These are phyloP conservation scores for Pandion haliaetus DNA, from an alignment of 2,113 vertebrate genomes.

Conservation along the genomic window DNA sequence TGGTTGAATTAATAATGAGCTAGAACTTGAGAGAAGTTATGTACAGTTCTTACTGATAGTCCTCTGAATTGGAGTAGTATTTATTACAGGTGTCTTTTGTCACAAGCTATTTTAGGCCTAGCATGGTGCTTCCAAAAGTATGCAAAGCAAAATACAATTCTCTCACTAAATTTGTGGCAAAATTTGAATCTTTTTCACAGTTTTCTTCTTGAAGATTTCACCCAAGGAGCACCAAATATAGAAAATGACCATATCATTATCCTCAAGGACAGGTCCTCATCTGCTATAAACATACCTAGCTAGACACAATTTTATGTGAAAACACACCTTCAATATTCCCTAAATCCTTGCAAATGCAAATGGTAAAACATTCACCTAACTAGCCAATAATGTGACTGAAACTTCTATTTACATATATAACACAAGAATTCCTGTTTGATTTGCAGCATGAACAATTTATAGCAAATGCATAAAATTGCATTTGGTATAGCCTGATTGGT, in stretches of 20 bases:
- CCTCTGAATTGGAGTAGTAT: neutral
- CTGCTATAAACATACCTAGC: neutral
- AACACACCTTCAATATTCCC: neutral
- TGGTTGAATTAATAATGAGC: neutral
- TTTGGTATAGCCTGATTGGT: neutral
- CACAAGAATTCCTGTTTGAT: neutral
- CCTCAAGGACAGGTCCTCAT: neutral
- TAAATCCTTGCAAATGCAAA: neutral
- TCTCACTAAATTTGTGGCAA: neutral
- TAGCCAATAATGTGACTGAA: neutral
- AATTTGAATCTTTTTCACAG: neutral
- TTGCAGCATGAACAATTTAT: neutral
- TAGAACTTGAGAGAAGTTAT: neutral
- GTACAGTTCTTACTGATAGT: neutral
- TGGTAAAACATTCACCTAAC: neutral
- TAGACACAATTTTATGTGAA: neutral
- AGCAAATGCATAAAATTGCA: neutral
- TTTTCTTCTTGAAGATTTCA: neutral
- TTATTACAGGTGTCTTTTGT: neutral
- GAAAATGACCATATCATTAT: rapidly evolving
- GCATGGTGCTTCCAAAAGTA: neutral
- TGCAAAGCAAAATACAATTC: neutral
- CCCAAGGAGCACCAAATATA: neutral
- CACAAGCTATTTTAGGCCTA: neutral
- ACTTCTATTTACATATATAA: neutral